Percentiles rank a stretch among this genome's conserved stretches.
Evolutionary conservation across 2,888 invertebrate species (phyloP).

Genomic region (Platycheirus albimanus): DNA sequence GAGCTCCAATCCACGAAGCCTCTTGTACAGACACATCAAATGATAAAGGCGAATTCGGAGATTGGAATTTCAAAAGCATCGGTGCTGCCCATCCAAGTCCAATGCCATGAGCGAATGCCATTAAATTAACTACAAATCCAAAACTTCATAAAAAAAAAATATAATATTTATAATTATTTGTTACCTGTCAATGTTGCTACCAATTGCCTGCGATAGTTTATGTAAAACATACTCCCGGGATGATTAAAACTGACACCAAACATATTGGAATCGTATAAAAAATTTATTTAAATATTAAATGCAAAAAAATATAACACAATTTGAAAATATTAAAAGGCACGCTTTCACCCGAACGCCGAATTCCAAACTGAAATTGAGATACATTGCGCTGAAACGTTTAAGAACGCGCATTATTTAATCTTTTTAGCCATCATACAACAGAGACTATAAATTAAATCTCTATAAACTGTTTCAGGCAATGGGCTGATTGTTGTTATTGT

Average conservation of each 20-base stretch:
- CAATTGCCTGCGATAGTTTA: constrained; percentile 8
- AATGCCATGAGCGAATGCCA: constrained; percentile 77
- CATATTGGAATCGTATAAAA: too few relatives aligned
- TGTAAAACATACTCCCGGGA: neutral
- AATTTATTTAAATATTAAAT: too few relatives aligned
- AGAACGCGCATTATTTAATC: too few relatives aligned
- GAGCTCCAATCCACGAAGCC: constrained; percentile 80
- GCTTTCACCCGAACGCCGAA: too few relatives aligned
- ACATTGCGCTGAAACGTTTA: too few relatives aligned
- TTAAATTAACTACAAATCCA: constrained; percentile 8
- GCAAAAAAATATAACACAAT: too few relatives aligned
- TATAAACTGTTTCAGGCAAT: too few relatives aligned
- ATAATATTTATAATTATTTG: neutral
- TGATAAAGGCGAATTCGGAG: constrained; percentile 75
- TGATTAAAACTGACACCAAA: neutral
- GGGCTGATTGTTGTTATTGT: too few relatives aligned
- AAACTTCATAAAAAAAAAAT: neutral
- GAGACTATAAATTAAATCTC: too few relatives aligned
- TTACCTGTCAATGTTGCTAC: constrained; percentile 12
- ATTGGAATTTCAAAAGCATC: constrained; percentile 77
- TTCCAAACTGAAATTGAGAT: too few relatives aligned
- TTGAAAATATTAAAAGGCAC: too few relatives aligned
- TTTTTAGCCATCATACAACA: too few relatives aligned
- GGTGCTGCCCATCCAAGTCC: constrained; percentile 80
- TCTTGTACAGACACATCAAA: constrained; percentile 77